phyloP scores from a whole-genome alignment of 1,140 invertebrate species.

The Heliconius eleuchia region DNA sequence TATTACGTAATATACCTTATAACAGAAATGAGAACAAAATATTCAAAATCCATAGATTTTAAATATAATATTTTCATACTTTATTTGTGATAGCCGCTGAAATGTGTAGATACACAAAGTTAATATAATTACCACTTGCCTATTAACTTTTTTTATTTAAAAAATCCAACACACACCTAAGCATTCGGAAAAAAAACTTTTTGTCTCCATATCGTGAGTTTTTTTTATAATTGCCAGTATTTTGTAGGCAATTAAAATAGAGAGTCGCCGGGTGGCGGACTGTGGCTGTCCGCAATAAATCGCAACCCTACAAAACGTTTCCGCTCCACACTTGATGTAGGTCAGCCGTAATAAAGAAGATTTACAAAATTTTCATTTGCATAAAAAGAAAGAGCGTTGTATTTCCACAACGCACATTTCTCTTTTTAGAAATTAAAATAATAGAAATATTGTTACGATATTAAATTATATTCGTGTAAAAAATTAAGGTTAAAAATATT shows the following conservation, averaged over 20 bases:
- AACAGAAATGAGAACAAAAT: too few relatives aligned
- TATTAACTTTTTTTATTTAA: conserved; percentile 11
- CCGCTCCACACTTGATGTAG: conserved; percentile 54
- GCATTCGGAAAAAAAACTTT: neutral
- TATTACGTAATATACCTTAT: too few relatives aligned
- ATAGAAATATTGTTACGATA: neutral
- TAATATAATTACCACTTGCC: neutral
- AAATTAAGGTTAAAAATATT: neutral
- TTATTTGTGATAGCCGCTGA: neutral
- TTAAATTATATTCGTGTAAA: neutral
- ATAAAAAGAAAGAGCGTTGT: conserved; percentile 33
- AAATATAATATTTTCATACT: neutral
- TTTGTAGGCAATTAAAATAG: conserved; percentile 77
- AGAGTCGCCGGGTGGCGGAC: conserved; percentile 65
- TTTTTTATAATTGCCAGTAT: conserved; percentile 61
- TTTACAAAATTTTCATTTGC: conserved; percentile 46
- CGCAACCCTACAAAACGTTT: conserved; percentile 76
- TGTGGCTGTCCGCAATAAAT: conserved; percentile 71
- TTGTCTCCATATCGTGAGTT: conserved; percentile 32
- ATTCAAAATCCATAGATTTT: too few relatives aligned
- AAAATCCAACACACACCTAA: neutral
- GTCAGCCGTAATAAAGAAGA: conserved; percentile 45
- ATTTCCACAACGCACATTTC: neutral
- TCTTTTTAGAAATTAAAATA: neutral
- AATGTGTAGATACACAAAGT: neutral